phyloP scores from a whole-genome alignment of 1,140 invertebrate genomes.

The Panulirus ornatus region DNA sequence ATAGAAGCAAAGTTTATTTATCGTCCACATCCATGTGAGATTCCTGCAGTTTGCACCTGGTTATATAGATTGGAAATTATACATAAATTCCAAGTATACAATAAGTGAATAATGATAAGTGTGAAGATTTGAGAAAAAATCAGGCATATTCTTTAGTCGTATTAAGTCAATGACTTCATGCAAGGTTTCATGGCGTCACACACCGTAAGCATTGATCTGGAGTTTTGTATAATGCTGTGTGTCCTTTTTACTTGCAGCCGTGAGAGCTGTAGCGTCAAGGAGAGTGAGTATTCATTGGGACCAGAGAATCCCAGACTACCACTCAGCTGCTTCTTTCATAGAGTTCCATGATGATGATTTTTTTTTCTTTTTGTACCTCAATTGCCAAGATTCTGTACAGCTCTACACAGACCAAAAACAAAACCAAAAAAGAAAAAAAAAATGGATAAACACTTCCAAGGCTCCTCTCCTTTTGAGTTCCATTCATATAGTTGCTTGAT shows the following conservation, averaged over 20 bases:
- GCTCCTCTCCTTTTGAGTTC: too few species aligned
- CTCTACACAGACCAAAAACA: too few species aligned
- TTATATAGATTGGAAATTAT: slow-evolving; percentile 54
- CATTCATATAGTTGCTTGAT: too few species aligned
- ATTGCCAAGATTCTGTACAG: neutral
- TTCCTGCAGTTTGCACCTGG: slow-evolving; percentile 53
- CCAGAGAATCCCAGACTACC: neutral
- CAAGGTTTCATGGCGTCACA: slow-evolving; percentile 27
- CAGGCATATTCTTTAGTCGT: neutral
- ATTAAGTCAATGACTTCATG: neutral
- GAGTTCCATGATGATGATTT: too few species aligned
- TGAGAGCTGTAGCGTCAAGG: slow-evolving; percentile 9
- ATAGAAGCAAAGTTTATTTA: slow-evolving; percentile 57
- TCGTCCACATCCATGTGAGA: slow-evolving; percentile 49
- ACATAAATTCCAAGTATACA: slow-evolving; percentile 34
- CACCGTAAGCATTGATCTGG: slow-evolving; percentile 24
- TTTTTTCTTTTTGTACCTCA: too few species aligned
- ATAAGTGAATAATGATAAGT: slow-evolving; percentile 19
- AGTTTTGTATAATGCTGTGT: slow-evolving; percentile 67
- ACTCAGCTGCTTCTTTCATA: neutral
- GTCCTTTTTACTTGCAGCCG: slow-evolving; percentile 35
- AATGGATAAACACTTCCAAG: too few species aligned
- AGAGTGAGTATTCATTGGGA: neutral
- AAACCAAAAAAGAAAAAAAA: too few species aligned
- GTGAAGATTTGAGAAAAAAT: slow-evolving; percentile 1